Conservation (phyloP, 2,113 vertebrate species). For the Epinephelus fuscoguttatus region DNA sequence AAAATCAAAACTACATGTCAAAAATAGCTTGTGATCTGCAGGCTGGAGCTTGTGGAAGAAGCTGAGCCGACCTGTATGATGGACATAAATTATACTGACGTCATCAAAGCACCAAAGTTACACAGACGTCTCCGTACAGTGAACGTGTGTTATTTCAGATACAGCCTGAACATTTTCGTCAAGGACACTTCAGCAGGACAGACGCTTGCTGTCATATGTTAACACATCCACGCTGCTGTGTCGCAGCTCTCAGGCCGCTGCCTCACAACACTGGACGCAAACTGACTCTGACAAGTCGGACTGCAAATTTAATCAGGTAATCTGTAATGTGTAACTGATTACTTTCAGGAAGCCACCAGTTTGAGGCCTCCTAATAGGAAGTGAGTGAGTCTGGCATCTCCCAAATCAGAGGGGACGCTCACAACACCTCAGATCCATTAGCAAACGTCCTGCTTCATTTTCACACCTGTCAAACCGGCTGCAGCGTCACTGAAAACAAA, state of each 20-base stretch:
- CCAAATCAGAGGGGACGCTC: conserved; percentile 43
- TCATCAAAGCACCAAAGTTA: too few species aligned
- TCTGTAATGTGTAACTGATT: conserved; percentile 33
- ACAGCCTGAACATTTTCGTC: background rate
- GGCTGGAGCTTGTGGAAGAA: too few species aligned
- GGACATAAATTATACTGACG: too few species aligned
- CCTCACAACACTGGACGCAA: background rate
- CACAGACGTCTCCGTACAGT: background rate
- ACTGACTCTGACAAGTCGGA: conserved; percentile 23
- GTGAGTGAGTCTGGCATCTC: conserved; percentile 39
- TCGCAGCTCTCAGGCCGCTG: background rate
- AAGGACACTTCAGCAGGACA: background rate
- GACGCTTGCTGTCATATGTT: too few species aligned
- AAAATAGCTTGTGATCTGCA: too few species aligned
- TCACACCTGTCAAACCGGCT: conserved; percentile 50
- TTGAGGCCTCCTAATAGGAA: conserved; percentile 17
- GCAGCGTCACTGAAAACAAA: conserved; percentile 31
- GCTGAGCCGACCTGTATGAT: too few species aligned
- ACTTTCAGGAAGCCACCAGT: conserved; percentile 28
- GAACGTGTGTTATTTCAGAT: background rate
- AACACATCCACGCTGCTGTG: background rate
- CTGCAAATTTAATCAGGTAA: conserved; percentile 16
- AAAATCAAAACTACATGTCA: too few species aligned
- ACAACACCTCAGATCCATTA: conserved; percentile 61
- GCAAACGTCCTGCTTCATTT: conserved; percentile 56